These are phyloP conservation scores for Hozukius guyotensis DNA, from an alignment of 2,797 vertebrate genomes.

Conservation along the genomic window DNA sequence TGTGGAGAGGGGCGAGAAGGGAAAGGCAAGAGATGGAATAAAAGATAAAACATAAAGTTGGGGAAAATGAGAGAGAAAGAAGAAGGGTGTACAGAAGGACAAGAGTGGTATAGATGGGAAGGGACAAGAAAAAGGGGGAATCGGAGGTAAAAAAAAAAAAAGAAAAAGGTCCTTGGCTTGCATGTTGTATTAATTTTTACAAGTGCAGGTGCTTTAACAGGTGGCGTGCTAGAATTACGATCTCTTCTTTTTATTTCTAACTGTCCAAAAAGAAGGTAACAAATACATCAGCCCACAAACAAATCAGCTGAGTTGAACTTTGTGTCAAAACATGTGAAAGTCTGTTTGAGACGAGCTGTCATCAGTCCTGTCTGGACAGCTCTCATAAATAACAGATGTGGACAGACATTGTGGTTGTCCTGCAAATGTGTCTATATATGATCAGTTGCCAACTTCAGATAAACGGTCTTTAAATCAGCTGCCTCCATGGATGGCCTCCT, in stretches of 20 bases:
- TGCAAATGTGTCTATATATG: background rate
- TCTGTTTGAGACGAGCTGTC: background rate
- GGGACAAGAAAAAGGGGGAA: background rate
- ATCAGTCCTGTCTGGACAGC: background rate
- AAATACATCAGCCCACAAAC: slow-evolving; percentile 2
- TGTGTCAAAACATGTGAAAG: background rate
- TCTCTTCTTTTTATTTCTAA: background rate
- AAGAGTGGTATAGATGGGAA: background rate
- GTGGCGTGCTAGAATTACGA: background rate
- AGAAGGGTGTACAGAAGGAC: background rate
- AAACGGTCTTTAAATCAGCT: background rate
- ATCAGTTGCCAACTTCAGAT: background rate
- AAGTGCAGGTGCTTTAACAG: background rate
- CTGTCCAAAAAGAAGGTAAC: background rate
- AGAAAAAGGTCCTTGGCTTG: background rate
- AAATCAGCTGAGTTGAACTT: slow-evolving; percentile 7
- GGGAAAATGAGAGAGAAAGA: background rate
- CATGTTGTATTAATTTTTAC: background rate
- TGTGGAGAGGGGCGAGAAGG: slow-evolving; percentile 10
- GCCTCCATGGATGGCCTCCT: background rate
- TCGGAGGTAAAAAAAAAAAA: background rate
- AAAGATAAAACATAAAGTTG: slow-evolving; percentile 28
- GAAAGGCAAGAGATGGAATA: slow-evolving; percentile 16
- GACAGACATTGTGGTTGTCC: background rate
- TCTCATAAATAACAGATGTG: slow-evolving; percentile 10